Percentiles rank a stretch among this genome's conserved stretches.
Conservation (phyloP, 2,888 invertebrate genomes). For the Clitarchus hookeri region DNA sequence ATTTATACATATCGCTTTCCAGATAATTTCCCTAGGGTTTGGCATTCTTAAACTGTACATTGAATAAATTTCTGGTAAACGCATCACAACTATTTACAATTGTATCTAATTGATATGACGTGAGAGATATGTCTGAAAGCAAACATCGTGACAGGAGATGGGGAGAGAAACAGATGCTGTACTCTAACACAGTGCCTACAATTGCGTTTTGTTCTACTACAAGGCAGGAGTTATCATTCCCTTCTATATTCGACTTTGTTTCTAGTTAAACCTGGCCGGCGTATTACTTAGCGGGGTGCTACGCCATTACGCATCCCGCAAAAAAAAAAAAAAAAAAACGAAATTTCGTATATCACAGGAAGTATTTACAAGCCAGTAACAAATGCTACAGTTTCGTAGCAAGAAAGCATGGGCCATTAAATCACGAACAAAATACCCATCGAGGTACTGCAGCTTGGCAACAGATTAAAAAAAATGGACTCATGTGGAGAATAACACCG, state of each 20-base stretch:
- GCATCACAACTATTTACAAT: neutral
- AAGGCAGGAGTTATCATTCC: neutral
- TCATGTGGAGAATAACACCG: neutral
- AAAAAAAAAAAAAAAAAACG: neutral
- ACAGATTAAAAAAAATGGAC: neutral
- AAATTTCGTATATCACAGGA: neutral
- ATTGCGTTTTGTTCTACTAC: neutral
- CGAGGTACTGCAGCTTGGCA: neutral
- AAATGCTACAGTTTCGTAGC: neutral
- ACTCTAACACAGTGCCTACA: neutral
- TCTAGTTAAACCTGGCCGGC: neutral
- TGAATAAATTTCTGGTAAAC: neutral
- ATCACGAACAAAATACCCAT: neutral
- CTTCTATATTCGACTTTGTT: neutral
- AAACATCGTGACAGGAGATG: neutral
- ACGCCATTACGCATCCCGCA: neutral
- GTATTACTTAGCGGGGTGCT: neutral
- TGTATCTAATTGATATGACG: neutral
- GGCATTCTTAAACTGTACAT: neutral
- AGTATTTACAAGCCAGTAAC: neutral
- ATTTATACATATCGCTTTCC: neutral
- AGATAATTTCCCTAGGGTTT: neutral
- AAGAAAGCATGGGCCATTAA: neutral
- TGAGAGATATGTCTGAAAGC: constrained; percentile 10
- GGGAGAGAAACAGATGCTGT: neutral